A percentile compares a stretch with the other conserved stretches of the same genome.
phyloP scores from a whole-genome alignment of 2,113 vertebrate genomes.

The Clinocottus analis region DNA sequence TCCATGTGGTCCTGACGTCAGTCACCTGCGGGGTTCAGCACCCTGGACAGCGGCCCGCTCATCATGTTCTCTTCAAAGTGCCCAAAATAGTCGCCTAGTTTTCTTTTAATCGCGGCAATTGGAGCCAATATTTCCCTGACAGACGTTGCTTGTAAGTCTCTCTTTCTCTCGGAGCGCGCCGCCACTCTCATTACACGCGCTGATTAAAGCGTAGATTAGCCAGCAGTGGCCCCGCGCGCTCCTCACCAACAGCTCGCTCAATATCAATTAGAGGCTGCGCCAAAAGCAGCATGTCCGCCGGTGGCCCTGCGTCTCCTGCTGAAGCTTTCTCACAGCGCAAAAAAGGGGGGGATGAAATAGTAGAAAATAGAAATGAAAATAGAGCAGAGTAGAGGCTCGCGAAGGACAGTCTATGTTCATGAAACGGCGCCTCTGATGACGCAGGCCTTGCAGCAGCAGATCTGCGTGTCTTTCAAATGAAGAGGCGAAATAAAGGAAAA shows the following conservation, averaged over 20 bases:
- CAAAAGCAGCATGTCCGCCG: slow-evolving; percentile 88
- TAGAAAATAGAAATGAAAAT: not conserved
- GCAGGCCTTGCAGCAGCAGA: not conserved
- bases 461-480: slow-evolving; percentile 29
- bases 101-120: slow-evolving; percentile 96
- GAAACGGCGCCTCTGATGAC: slow-evolving; percentile 15
- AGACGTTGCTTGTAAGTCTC: slow-evolving; percentile 99
- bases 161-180: slow-evolving; percentile 98
- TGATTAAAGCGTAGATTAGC: slow-evolving; percentile 99
- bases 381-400: not conserved
- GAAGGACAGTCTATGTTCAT: slow-evolving; percentile 37
- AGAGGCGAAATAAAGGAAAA: slow-evolving; percentile 48
- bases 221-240: slow-evolving; percentile 98
- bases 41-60: slow-evolving; percentile 60
- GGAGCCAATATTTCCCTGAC: slow-evolving; percentile 97
- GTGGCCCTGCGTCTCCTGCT: slow-evolving; percentile 89
- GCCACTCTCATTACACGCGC: slow-evolving; percentile 99
- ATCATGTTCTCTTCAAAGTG: slow-evolving; percentile 18
- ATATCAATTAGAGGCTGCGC: slow-evolving; percentile 96
- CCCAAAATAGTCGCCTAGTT: slow-evolving; percentile 91
- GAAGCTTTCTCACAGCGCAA: slow-evolving; percentile 88
- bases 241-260: slow-evolving; percentile 98
- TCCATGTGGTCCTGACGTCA: not conserved
- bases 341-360: not conserved
- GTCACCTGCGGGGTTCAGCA: slow-evolving; percentile 27